Evolutionary conservation across 2,888 invertebrate species (phyloP).

Genomic region (Tricholauxania praeusta): DNA sequence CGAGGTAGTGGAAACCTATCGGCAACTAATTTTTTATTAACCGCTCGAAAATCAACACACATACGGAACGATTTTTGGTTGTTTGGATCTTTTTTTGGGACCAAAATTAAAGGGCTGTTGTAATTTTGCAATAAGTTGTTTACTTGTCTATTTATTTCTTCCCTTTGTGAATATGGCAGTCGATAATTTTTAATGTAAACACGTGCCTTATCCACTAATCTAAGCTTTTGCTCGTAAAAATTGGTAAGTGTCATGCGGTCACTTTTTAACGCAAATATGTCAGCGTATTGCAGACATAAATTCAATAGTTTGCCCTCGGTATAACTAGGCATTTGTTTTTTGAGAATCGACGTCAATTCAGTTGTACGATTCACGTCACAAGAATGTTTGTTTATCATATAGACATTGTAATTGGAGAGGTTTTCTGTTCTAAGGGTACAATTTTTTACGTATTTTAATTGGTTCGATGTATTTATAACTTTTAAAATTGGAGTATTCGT

Average conservation of each 20-base stretch:
- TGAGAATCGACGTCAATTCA: neutral
- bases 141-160: constrained; percentile 11
- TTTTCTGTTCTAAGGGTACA: too few relatives aligned
- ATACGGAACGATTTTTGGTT: constrained; percentile 10
- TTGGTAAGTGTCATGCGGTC: constrained; percentile 3
- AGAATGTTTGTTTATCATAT: too few relatives aligned
- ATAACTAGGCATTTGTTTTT: too few relatives aligned
- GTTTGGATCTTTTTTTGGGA: neutral
- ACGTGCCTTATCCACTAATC: neutral
- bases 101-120: neutral
- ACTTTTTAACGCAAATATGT: too few relatives aligned
- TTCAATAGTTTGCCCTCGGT: too few relatives aligned
- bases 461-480: neutral
- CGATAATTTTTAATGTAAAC: constrained; percentile 29
- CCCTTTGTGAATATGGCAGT: constrained; percentile 25
- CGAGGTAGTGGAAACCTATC: neutral
- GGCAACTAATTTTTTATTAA: constrained; percentile 19
- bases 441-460: too few relatives aligned
- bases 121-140: constrained; percentile 15
- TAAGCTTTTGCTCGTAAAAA: constrained; percentile 28
- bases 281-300: too few relatives aligned
- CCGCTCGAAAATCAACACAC: constrained; percentile 31
- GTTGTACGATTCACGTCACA: neutral
- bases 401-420: too few relatives aligned
- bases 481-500: constrained; percentile 2